phyloP scores from a whole-genome alignment of 2,888 invertebrate genomes.

The Luperina testacea region DNA sequence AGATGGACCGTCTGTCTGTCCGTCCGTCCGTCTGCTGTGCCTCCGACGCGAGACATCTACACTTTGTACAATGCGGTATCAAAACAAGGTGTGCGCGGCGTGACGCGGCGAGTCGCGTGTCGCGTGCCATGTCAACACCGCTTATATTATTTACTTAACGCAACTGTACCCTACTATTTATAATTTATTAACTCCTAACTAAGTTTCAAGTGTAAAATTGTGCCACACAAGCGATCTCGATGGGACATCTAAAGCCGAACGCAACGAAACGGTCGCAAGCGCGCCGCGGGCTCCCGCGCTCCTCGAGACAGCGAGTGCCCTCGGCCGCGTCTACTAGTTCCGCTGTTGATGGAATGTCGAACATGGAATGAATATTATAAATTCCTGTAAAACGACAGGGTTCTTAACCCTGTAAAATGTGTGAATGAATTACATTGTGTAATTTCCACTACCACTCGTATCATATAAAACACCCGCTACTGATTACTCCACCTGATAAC shows the following conservation, averaged over 20 bases:
- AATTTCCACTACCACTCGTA: constrained; percentile 79
- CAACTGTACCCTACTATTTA: constrained; percentile 83
- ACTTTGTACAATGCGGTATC: constrained; percentile 83
- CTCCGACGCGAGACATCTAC: constrained; percentile 74
- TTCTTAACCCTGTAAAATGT: constrained; percentile 81
- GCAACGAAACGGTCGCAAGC: constrained; percentile 70
- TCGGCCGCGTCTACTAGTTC: constrained; percentile 56
- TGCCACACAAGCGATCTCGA: constrained; percentile 86
- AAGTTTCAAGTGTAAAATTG: constrained; percentile 87
- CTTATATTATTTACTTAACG: constrained; percentile 75
- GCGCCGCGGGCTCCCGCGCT: constrained; percentile 44
- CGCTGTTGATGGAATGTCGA: constrained; percentile 72
- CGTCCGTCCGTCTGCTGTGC: neutral
- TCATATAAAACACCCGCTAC: constrained; percentile 83
- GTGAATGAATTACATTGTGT: constrained; percentile 71
- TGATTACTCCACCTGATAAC: constrained; percentile 76
- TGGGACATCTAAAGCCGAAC: constrained; percentile 81
- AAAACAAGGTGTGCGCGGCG: constrained; percentile 70
- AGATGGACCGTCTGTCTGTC: constrained; percentile 76
- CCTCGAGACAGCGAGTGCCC: constrained; percentile 13
- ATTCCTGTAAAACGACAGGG: constrained; percentile 82
- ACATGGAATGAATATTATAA: constrained; percentile 77
- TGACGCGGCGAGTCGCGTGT: constrained; percentile 55
- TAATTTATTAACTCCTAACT: constrained; percentile 88
- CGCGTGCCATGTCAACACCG: constrained; percentile 73